Evolutionary conservation across 2,888 invertebrate species (phyloP).

Genomic region (Phanerotoma sp.): DNA sequence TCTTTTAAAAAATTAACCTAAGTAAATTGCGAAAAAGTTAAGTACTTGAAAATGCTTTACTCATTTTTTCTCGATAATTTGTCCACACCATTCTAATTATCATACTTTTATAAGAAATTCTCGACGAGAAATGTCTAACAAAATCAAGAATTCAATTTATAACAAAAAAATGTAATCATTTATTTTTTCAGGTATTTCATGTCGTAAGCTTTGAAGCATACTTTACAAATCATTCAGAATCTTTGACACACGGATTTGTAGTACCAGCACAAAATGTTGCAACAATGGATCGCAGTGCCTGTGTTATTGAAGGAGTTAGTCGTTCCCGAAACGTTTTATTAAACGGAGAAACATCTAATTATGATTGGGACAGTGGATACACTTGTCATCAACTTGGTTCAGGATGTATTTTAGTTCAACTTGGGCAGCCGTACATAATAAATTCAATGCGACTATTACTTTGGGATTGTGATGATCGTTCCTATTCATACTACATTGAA

Average conservation of each 20-base stretch:
- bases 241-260: conserved; percentile 73
- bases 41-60: too few relatives aligned
- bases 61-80: too few relatives aligned
- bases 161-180: not conserved
- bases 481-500: conserved; percentile 95
- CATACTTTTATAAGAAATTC: too few relatives aligned
- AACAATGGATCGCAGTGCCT: conserved; percentile 84
- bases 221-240: conserved; percentile 76
- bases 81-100: too few relatives aligned
- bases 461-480: conserved; percentile 96
- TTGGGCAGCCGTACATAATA: conserved; percentile 94
- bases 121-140: too few relatives aligned
- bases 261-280: conserved; percentile 91
- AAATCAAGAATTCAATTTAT: too few relatives aligned
- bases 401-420: conserved; percentile 91
- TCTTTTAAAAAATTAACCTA: too few relatives aligned
- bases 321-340: conserved; percentile 91
- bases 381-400: conserved; percentile 96
- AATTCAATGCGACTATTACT: conserved; percentile 86
- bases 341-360: conserved; percentile 92
- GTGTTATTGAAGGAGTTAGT: conserved; percentile 94
- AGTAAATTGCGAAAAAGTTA: too few relatives aligned
- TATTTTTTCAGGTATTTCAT: conserved; percentile 74
- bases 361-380: conserved; percentile 99
- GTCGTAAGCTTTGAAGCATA: conserved; percentile 89